Base-by-base conservation (phyloP, 2,797 vertebrate genomes). In the Aphelocoma californica region DNA sequence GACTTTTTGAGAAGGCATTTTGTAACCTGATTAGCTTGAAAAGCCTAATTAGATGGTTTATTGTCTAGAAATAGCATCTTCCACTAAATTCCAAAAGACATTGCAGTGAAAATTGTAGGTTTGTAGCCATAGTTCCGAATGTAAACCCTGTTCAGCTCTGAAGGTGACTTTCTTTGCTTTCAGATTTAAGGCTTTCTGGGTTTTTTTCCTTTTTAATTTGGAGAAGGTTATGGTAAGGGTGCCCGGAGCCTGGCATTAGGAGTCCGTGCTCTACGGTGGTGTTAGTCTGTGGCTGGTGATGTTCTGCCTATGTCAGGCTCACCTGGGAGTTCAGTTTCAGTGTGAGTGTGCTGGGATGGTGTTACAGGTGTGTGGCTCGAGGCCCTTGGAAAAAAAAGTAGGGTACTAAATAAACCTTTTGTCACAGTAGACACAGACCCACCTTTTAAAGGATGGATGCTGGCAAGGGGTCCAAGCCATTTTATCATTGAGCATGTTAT, bases 21-120 rank as follows among this genome's bases (percentile, higher is more conserved):
- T 91, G 73, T 95, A 96, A 90, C 69, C 73, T 57, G 42, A 75
- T 83, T 78, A 94, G 74, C 78, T 92, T 80, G 67, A 74, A 81
- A 89, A 86, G 81, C 71, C 57, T 83, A 58, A 70, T 84, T 90
- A 93, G 74, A 71, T 77, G 78, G 69, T 86, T 86, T 92, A 10
- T 86, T 66, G 79, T 88, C 66, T 82, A 90, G 84, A 87, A 91
- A 81, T 95, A 90, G 81, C 88, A 90, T 92, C 71, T 95, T 92
- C 60, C 42, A 53, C 64, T 78, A 58, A 96, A 93, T 90, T 86
- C 64, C 57, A 61, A 25, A 85, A 71, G 91, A 53, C 31, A 6
- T 64, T 58, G 62, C 83, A 6, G 88, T 89, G 84, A 92, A 93
- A 88, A 57, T 82, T 40, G 83, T 80, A 78, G 67, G n/a, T 92